These are phyloP conservation scores for Gymnoscopelus braueri DNA, from an alignment of 2,797 vertebrate genomes.

Conservation along the genomic window DNA sequence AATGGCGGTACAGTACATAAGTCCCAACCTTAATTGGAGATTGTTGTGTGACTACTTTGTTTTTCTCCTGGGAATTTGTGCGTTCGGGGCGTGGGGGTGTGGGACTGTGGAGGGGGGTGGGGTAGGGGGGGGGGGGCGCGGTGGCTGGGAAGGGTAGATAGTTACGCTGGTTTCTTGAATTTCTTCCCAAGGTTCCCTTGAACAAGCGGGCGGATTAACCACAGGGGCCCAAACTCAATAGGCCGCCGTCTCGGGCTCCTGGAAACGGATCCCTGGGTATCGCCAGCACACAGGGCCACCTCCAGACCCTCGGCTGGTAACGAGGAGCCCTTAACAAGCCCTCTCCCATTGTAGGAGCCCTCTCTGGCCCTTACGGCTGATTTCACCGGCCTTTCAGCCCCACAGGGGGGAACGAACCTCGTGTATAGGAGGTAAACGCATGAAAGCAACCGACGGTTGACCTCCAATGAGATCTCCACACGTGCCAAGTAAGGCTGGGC, in stretches of 20 bases:
- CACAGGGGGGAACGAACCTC: slow-evolving; percentile 32
- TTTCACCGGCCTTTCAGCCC: slow-evolving; percentile 78
- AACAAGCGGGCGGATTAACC: slow-evolving; percentile 80
- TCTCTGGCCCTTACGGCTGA: slow-evolving; percentile 71
- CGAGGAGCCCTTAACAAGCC: slow-evolving; percentile 72
- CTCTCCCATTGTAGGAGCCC: slow-evolving; percentile 59
- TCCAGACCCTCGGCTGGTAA: slow-evolving; percentile 65
- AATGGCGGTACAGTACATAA: slow-evolving; percentile 78
- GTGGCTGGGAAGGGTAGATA: slow-evolving; percentile 45
- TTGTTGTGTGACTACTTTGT: slow-evolving; percentile 78
- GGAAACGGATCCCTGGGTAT: slow-evolving; percentile 78
- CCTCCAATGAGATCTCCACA: slow-evolving; percentile 74
- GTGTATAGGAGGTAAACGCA: slow-evolving; percentile 26
- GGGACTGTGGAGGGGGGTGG: slow-evolving; percentile 19
- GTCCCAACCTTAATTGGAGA: slow-evolving; percentile 82
- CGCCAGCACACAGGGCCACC: slow-evolving; percentile 70
- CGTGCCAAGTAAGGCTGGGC: slow-evolving; percentile 62
- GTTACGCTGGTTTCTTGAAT: slow-evolving; percentile 48
- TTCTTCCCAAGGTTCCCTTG: slow-evolving; percentile 77
- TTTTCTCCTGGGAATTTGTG: slow-evolving; percentile 77
- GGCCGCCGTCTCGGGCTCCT: slow-evolving; percentile 65
- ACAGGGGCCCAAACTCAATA: slow-evolving; percentile 75
- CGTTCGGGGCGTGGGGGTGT: neutral
- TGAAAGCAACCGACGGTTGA: slow-evolving; percentile 62
- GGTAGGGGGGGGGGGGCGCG: slow-evolving; percentile 25